Percentiles rank a stretch among this genome's conserved stretches.
These are phyloP conservation scores for Drosophila subobscura DNA, from an alignment of 1,140 invertebrate species.

Conservation along the genomic window DNA sequence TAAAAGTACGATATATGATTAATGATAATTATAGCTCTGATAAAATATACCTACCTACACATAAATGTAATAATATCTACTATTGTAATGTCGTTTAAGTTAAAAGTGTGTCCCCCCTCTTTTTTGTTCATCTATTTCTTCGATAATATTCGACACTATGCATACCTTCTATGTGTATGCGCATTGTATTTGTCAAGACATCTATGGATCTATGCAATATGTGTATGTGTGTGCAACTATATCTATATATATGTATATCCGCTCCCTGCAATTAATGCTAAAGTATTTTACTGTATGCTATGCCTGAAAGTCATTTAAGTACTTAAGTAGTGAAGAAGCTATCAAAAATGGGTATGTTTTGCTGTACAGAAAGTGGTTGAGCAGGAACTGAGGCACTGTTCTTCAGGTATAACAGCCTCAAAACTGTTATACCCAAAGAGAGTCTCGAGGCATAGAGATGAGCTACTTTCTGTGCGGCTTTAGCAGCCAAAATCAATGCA, in stretches of 20 bases:
- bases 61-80: conserved; percentile 20
- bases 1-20: conserved; percentile 25
- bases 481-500: conserved; percentile 45
- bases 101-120: conserved; percentile 32
- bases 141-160: conserved; percentile 48
- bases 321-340: conserved; percentile 65
- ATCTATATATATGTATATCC: conserved; percentile 20
- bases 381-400: too few relatives aligned
- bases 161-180: conserved; percentile 36
- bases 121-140: conserved; percentile 59
- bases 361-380: neutral
- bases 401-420: too few relatives aligned
- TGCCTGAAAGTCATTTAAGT: conserved; percentile 69
- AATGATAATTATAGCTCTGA: conserved; percentile 14
- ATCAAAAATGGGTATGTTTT: conserved; percentile 32
- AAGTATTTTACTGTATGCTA: conserved; percentile 72
- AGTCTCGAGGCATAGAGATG: too few relatives aligned
- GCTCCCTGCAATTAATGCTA: conserved; percentile 47
- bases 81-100: conserved; percentile 58
- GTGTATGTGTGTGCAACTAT: conserved; percentile 33
- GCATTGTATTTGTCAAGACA: conserved; percentile 57
- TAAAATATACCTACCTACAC: conserved; percentile 16
- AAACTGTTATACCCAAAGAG: too few relatives aligned
- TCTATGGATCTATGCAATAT: conserved; percentile 37
- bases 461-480: neutral